Conservation (phyloP, 2,888 invertebrate genomes). For the Eurois occulta region DNA sequence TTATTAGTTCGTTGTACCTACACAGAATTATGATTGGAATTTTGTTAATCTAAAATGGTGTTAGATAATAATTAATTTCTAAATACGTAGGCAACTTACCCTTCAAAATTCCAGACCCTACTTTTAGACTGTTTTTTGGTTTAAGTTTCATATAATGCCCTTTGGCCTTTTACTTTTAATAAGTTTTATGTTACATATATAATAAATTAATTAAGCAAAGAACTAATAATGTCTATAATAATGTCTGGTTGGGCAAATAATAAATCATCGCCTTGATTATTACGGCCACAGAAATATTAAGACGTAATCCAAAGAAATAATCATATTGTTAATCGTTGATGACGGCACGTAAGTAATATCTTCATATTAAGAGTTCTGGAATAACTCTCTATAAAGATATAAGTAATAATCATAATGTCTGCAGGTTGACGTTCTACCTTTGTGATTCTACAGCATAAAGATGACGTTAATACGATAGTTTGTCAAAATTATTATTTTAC, state of each 20-base stretch:
- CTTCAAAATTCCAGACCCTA: conserved; percentile 32
- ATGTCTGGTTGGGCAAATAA: conserved; percentile 17
- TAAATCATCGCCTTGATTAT: conserved; percentile 20
- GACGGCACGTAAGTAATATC: neutral
- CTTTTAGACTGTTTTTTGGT: neutral
- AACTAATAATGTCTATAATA: too few relatives aligned
- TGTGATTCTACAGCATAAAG: neutral
- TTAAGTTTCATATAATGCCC: conserved; percentile 1
- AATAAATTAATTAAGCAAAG: neutral
- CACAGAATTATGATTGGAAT: conserved; percentile 44
- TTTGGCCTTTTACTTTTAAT: neutral
- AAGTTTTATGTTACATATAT: neutral
- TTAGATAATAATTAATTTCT: conserved; percentile 32
- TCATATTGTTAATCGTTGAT: conserved; percentile 6
- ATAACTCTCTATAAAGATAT: conserved; percentile 19
- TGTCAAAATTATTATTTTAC: conserved; percentile 11
- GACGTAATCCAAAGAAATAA: conserved; percentile 25
- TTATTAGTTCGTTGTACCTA: conserved; percentile 14
- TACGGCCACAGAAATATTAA: conserved; percentile 12
- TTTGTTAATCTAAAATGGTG: conserved; percentile 31
- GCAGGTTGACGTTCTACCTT: conserved; percentile 7
- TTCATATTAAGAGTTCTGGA: conserved; percentile 14
- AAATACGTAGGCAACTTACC: conserved; percentile 19
- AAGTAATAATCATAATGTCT: conserved; percentile 25
- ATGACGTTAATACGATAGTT: neutral